Base-by-base conservation (phyloP, 2,113 vertebrate genomes). In the Tachuris rubrigastra region DNA sequence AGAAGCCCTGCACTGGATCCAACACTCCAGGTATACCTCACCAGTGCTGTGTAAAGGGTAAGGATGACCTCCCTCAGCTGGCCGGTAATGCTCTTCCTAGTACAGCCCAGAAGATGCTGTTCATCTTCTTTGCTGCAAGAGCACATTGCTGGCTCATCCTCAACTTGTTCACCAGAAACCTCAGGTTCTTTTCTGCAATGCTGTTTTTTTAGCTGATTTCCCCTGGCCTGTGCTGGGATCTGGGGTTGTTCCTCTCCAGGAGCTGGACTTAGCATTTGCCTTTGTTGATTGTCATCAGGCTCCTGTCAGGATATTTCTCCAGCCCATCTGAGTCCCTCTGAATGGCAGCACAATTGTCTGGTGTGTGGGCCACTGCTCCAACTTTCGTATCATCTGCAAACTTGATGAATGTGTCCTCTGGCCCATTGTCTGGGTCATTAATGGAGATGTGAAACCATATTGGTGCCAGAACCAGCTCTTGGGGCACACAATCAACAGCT, bases 311-410 rank as follows among this genome's bases (percentile, higher is more conserved):
- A 39, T 39, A 17, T 80, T 47, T 68, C 49, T 59, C 18, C 49
- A 87, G n/a, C 39, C 28, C 39, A 18, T 2, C 13, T 17, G 6
- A 13, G 17, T 52, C 18, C 30, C 55, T 85, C 49, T 31, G 33
- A 50, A 10, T 2, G 39, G 22, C 0, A 1, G 15, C 33, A 69
- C 55, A 65, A 5, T 20, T 2, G 0, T 6, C 14, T 8, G 1
- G 27, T 35, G 21, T 12, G 0, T 14, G 1, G 15, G 58, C 5
- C 21, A 5, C 44, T 19, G 35, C 62, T 83, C 35, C 53, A 19
- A 1, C 30, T 4, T 75, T 17, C 17, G 6, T 14, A 8, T 24
- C 33, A 55, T 3, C 30, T 71, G 8, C 30, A 74, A 7, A 52
- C 17, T 5, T 42, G 13, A 9, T 25, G n/a, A 39, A 18, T 20